Percentiles rank a stretch among this genome's conserved stretches.
Conservation (phyloP, 2,888 invertebrate species). For the Linhomoeus sp. region DNA sequence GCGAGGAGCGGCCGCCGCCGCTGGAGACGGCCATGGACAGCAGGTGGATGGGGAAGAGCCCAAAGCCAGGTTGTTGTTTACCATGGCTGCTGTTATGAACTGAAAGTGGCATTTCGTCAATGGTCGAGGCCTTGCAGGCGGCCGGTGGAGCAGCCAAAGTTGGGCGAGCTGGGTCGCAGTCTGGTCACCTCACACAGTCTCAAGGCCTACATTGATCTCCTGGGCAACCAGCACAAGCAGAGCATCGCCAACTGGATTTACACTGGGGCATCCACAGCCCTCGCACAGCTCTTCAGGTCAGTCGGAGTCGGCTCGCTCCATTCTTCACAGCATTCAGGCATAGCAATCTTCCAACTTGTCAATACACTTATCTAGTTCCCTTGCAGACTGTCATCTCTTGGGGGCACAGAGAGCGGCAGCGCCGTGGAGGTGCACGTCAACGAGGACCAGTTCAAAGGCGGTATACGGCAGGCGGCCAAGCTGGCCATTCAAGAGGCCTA, state of each 20-base stretch:
- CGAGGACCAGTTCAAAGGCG: conserved; percentile 2
- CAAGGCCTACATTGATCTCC: conserved; percentile 16
- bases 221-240: conserved; percentile 15
- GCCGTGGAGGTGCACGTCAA: not conserved
- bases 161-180: conserved; percentile 16
- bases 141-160: conserved; percentile 6
- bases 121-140: too few species aligned
- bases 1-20: not conserved
- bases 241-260: conserved; percentile 17
- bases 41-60: too few species aligned
- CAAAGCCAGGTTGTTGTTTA: too few species aligned
- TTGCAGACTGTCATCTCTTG: too few species aligned
- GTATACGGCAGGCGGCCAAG: not conserved
- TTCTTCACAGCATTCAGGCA: too few species aligned
- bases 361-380: too few species aligned
- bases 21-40: not conserved
- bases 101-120: too few species aligned
- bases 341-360: too few species aligned
- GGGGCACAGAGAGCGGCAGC: not conserved
- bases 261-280: conserved; percentile 10
- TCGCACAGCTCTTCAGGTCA: conserved; percentile 8
- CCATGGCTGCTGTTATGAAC: too few species aligned
- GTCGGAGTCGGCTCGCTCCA: too few species aligned
- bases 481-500: conserved; percentile 1
- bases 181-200: conserved; percentile 13